phyloP scores from a whole-genome alignment of 1,140 invertebrate genomes.

The Aphaenogaster ashmeadi region DNA sequence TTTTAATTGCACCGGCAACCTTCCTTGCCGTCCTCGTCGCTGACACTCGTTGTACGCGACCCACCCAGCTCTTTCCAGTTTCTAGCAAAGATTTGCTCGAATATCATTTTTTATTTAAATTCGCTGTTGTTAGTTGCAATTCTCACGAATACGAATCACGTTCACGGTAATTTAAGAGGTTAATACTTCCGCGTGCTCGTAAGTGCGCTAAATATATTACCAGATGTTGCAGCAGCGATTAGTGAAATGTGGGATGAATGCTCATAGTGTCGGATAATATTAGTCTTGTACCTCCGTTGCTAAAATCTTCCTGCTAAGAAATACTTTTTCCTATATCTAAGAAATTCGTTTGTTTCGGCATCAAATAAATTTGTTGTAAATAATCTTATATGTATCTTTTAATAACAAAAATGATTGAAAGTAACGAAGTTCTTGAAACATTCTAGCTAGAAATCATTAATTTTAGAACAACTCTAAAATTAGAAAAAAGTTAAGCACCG shows the following conservation, averaged over 20 bases:
- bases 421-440: background rate
- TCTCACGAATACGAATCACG: background rate
- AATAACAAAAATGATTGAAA: background rate
- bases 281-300: conserved; percentile 28
- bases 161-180: conserved; percentile 22
- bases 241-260: conserved; percentile 30
- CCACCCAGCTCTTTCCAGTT: conserved; percentile 48
- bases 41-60: conserved; percentile 36
- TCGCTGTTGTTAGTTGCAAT: background rate
- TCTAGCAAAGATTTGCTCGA: background rate
- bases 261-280: conserved; percentile 27
- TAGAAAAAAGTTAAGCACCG: background rate
- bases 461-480: background rate
- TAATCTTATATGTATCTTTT: background rate
- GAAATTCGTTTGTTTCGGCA: background rate
- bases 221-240: conserved; percentile 43
- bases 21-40: conserved; percentile 44
- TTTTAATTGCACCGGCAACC: conserved; percentile 81
- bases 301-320: conserved; percentile 29
- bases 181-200: conserved; percentile 21
- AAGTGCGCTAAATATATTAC: conserved; percentile 47
- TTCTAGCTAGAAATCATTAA: background rate
- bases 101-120: conserved; percentile 45
- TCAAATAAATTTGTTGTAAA: background rate
- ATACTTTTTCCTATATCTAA: background rate